These are phyloP conservation scores for Cantharis lateralis DNA, from an alignment of 2,888 invertebrate genomes.

Conservation along the genomic window DNA sequence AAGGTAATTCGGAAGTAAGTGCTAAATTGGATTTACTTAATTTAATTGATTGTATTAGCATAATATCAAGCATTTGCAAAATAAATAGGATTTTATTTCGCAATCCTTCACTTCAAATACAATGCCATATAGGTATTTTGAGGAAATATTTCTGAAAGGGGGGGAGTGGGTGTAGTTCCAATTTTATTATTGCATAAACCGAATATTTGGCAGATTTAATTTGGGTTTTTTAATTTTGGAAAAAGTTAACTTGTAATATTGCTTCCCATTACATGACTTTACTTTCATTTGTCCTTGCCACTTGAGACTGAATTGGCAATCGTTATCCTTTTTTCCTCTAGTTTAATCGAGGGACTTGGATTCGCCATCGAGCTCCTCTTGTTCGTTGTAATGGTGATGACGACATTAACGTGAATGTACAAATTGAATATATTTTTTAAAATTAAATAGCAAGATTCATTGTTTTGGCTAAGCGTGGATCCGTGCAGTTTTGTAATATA, in stretches of 20 bases:
- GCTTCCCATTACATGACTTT: background rate
- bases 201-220: too few relatives aligned
- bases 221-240: background rate
- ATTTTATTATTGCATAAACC: too few relatives aligned
- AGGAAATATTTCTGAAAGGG: too few relatives aligned
- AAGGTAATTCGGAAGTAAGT: background rate
- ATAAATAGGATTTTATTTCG: background rate
- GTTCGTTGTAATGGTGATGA: background rate
- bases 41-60: background rate
- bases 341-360: background rate
- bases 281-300: background rate
- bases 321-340: background rate
- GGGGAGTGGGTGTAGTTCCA: too few relatives aligned
- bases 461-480: background rate
- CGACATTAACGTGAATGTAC: background rate
- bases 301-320: background rate
- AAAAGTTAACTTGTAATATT: background rate
- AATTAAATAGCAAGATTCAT: background rate
- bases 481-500: background rate
- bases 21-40: background rate
- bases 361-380: background rate
- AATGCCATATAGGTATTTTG: too few relatives aligned
- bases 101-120: too few relatives aligned
- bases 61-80: background rate
- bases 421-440: background rate